phyloP scores from a whole-genome alignment of 2,113 vertebrate species.

The Bubo bubo region DNA sequence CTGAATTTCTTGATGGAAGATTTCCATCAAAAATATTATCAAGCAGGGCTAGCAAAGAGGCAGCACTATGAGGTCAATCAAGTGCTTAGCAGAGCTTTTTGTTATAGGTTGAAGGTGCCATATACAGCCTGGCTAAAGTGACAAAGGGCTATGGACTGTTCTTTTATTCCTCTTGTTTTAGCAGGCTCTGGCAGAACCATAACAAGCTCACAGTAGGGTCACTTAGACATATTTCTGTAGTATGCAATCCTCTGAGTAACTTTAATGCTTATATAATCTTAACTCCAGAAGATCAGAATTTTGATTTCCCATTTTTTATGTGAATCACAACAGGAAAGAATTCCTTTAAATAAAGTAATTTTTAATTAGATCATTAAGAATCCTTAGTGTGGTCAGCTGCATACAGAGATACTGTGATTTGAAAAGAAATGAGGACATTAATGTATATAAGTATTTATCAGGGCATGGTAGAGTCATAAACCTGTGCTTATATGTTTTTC shows the following conservation, averaged over 20 bases:
- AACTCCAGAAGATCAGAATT: neutral
- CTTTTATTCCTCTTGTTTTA: neutral
- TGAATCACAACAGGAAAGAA: neutral
- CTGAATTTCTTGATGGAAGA: neutral
- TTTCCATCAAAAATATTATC: conserved; percentile 24
- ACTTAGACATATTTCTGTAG: neutral
- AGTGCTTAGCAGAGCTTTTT: neutral
- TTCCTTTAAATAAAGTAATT: neutral
- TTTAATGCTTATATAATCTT: neutral
- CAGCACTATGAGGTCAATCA: neutral
- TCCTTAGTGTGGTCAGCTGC: neutral
- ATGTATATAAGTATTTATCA: neutral
- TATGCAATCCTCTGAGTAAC: neutral
- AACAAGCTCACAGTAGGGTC: neutral
- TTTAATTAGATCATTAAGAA: neutral
- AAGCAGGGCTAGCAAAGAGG: neutral
- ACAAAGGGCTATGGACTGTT: neutral
- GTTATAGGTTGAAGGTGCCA: neutral
- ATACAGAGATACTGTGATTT: neutral
- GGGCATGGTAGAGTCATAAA: neutral
- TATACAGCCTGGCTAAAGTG: neutral
- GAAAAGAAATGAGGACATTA: neutral
- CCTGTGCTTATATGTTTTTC: neutral
- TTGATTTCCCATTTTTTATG: neutral
- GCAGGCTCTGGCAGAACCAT: neutral